Conservation (phyloP, 2,888 invertebrate species). For the Lysandra bellargus region DNA sequence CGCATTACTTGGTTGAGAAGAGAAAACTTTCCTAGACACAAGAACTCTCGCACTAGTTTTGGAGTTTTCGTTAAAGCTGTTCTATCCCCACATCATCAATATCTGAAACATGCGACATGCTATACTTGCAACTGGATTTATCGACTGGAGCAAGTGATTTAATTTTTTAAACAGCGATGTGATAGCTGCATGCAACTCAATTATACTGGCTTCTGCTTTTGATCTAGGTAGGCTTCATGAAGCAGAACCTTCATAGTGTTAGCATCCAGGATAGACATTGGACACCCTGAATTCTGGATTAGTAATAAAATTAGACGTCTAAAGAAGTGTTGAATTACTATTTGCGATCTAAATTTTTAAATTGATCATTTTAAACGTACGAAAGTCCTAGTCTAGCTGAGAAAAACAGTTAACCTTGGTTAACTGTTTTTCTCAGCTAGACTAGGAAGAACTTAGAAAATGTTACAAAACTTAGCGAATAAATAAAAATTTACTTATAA, state of each 20-base stretch:
- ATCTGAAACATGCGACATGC: not conserved
- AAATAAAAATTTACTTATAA: not conserved
- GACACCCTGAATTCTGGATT: not conserved
- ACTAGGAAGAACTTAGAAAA: not conserved
- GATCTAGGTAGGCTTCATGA: not conserved
- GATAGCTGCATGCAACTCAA: not conserved
- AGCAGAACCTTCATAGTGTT: not conserved
- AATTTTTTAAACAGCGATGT: not conserved
- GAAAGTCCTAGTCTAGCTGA: not conserved
- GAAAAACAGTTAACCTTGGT: not conserved
- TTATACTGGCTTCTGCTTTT: too few species aligned
- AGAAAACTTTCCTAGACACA: not conserved
- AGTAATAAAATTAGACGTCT: not conserved
- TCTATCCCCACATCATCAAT: not conserved
- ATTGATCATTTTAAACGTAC: not conserved
- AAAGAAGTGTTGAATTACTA: too few species aligned
- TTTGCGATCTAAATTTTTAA: too few species aligned
- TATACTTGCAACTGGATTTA: too few species aligned
- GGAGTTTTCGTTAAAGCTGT: not conserved
- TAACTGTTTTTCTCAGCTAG: not conserved
- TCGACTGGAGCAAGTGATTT: not conserved
- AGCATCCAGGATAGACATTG: not conserved
- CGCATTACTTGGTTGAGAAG: not conserved
- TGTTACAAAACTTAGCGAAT: not conserved
- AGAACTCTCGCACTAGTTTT: not conserved